Percentiles rank a stretch among this genome's conserved stretches.
Evolutionary conservation across 1,140 invertebrate species (phyloP).

Genomic region (Apis laboriosa): DNA sequence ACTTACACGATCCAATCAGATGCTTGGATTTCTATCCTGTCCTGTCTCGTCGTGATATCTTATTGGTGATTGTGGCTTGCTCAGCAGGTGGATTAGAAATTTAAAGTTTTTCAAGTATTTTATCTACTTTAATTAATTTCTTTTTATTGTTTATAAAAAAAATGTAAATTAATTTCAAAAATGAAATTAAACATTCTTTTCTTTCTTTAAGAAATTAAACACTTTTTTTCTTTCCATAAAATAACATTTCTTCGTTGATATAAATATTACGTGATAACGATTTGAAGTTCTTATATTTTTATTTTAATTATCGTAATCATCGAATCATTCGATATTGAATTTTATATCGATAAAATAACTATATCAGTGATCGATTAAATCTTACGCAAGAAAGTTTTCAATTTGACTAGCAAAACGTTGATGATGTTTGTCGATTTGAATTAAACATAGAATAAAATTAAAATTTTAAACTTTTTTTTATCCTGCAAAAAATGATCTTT

Average conservation of each 20-base stretch:
- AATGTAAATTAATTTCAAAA: not conserved
- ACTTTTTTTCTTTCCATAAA: not conserved
- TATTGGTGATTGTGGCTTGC: conserved; percentile 26
- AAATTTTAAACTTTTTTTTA: not conserved
- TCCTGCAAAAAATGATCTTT: conserved; percentile 28
- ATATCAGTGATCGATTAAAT: not conserved
- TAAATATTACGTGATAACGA: not conserved
- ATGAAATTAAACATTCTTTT: not conserved
- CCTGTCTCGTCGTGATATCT: not conserved
- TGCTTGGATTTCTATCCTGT: not conserved
- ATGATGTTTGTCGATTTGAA: not conserved
- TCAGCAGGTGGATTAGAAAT: conserved; percentile 55
- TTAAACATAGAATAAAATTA: not conserved
- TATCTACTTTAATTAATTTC: not conserved
- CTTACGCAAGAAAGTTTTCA: not conserved
- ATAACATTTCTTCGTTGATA: not conserved
- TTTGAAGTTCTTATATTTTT: not conserved
- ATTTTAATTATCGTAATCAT: not conserved
- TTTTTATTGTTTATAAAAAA: conserved; percentile 12
- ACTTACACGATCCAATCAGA: conserved; percentile 32
- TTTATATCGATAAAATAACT: not conserved
- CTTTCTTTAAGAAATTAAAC: not conserved
- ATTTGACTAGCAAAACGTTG: conserved; percentile 24
- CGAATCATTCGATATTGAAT: conserved; percentile 2
- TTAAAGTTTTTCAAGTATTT: conserved; percentile 13